Evolutionary conservation across 1,140 invertebrate genomes (phyloP).

Genomic region (Lasioglossum albipes): DNA sequence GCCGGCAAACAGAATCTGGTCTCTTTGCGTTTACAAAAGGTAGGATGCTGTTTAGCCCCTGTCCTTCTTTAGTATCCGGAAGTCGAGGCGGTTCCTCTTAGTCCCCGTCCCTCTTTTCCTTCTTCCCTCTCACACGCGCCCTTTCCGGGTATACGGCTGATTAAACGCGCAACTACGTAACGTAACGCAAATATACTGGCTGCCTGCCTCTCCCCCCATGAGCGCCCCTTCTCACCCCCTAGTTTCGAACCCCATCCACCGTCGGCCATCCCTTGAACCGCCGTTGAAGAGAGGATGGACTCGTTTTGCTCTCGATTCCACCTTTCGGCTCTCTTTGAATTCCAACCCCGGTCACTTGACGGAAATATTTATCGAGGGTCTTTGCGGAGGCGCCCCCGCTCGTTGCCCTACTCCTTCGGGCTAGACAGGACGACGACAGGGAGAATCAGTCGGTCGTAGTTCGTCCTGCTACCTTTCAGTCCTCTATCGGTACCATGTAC

Average conservation of each 20-base stretch:
- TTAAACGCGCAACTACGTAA: conserved; percentile 80
- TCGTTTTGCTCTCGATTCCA: conserved; percentile 72
- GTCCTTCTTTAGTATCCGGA: conserved; percentile 52
- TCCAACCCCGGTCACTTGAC: conserved; percentile 76
- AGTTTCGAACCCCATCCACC: conserved; percentile 21
- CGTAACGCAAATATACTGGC: conserved; percentile 77
- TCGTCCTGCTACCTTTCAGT: conserved; percentile 57
- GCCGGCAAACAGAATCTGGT: conserved; percentile 47
- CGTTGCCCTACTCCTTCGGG: conserved; percentile 59
- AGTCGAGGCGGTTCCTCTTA: conserved; percentile 46
- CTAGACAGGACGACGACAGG: conserved; percentile 62
- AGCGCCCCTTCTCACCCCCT: conserved; percentile 1
- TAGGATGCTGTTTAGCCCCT: conserved; percentile 36
- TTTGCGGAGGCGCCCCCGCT: conserved; percentile 46
- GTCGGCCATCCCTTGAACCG: conserved; percentile 46
- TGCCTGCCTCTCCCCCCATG: conserved; percentile 48
- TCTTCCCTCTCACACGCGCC: conserved; percentile 52
- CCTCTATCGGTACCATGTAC: conserved; percentile 43
- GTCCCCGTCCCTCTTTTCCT: conserved; percentile 36
- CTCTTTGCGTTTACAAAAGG: conserved; percentile 62
- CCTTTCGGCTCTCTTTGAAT: conserved; percentile 77
- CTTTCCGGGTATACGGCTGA: conserved; percentile 74
- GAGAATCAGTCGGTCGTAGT: conserved; percentile 50
- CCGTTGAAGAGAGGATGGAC: conserved; percentile 48
- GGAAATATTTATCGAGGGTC: conserved; percentile 80